Conservation (phyloP, 1,140 invertebrate genomes). For the Sesamia nonagrioides region DNA sequence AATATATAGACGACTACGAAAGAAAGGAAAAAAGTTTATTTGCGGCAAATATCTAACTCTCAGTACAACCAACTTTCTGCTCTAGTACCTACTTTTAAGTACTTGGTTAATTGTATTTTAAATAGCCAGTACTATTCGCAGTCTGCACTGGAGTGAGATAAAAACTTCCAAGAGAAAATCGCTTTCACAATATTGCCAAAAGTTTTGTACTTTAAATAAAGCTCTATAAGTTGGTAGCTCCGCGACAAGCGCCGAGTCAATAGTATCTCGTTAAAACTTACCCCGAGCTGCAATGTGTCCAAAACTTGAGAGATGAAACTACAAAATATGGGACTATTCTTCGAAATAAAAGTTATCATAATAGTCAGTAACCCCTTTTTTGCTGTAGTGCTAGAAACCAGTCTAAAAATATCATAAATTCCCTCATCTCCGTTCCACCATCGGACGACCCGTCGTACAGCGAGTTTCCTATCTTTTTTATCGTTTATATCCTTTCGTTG, state of each 20-base stretch:
- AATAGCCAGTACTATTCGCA: slow-evolving; percentile 36
- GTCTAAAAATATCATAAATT: too few relatives aligned
- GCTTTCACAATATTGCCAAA: slow-evolving; percentile 58
- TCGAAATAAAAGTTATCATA: neutral
- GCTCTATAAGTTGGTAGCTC: slow-evolving; percentile 62
- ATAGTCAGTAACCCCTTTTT: neutral
- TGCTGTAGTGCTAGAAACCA: neutral
- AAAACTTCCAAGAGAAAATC: slow-evolving; percentile 53
- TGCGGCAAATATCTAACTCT: too few relatives aligned
- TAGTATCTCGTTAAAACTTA: slow-evolving; percentile 78
- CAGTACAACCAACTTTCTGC: slow-evolving; percentile 1
- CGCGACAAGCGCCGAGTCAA: slow-evolving; percentile 64
- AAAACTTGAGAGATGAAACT: slow-evolving; percentile 66
- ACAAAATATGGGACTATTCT: slow-evolving; percentile 19
- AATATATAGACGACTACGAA: neutral
- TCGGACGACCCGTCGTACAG: too few relatives aligned
- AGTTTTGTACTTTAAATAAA: slow-evolving; percentile 68
- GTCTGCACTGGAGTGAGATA: slow-evolving; percentile 39
- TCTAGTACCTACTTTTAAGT: slow-evolving; percentile 18
- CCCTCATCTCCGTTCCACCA: too few relatives aligned
- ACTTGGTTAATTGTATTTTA: slow-evolving; percentile 47
- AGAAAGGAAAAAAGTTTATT: too few relatives aligned
- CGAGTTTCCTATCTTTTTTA: too few relatives aligned
- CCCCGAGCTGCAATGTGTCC: slow-evolving; percentile 59
- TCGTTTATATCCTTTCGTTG: too few relatives aligned